Evolutionary conservation across 2,113 vertebrate genomes (phyloP).

Genomic region (Raphicerus campestris): DNA sequence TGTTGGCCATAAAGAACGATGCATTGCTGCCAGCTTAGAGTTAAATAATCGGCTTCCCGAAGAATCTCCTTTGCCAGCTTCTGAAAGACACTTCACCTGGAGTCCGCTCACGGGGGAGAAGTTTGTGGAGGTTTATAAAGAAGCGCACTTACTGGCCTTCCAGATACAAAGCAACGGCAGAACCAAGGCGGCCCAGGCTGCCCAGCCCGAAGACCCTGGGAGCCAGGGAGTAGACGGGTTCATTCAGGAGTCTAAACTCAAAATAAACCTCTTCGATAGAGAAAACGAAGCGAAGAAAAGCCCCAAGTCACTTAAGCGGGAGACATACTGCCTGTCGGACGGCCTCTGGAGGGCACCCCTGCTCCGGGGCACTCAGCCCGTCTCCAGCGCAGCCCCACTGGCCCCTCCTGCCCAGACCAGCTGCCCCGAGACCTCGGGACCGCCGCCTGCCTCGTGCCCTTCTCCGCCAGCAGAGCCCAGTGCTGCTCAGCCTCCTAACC

Average conservation of each 20-base stretch:
- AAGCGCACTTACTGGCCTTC: conserved; percentile 86
- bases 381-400: neutral
- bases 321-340: conserved; percentile 88
- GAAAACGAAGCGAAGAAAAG: conserved; percentile 66
- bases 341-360: conserved; percentile 80
- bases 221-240: conserved; percentile 79
- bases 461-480: neutral
- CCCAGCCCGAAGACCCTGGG: neutral
- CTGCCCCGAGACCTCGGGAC: fast-evolving
- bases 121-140: conserved; percentile 89
- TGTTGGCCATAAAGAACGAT: conserved; percentile 82
- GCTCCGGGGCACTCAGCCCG: conserved; percentile 75
- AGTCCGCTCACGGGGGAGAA: conserved; percentile 86
- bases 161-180: conserved; percentile 78
- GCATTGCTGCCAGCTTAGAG: conserved; percentile 76
- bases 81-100: conserved; percentile 76
- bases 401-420: neutral
- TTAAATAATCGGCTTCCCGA: neutral
- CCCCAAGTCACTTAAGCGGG: conserved; percentile 84
- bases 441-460: fast-evolving
- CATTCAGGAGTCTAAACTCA: conserved; percentile 80
- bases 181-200: neutral
- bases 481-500: neutral
- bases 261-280: conserved; percentile 81
- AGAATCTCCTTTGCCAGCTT: neutral